Evolutionary conservation across 1,140 invertebrate genomes (phyloP), one percentile per base, ranked within the genome.

Genomic region (Caenorhabditis latens): DNA sequence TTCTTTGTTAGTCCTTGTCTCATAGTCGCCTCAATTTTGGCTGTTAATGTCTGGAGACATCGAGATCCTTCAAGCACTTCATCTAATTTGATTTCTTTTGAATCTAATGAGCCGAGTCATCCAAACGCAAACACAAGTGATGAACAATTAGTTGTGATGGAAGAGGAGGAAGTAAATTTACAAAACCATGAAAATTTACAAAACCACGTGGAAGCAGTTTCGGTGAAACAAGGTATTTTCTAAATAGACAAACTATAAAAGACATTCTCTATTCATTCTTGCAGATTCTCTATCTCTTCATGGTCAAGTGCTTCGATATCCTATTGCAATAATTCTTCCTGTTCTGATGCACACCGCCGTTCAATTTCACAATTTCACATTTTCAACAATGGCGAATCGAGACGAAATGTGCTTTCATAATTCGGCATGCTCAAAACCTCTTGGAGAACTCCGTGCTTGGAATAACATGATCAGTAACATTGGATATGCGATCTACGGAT

Each of bases 391-490:
- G 71, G 71, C 46, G 1, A 79, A 79, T 50, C 71, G 71, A 7
- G 55, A 84, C 19, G 83, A 84, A 42, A 61, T 84, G 83, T 84
- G 83, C 21, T 84, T 84, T 32, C 83, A 84, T 40, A 84, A 84
- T 42, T 11, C 58, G 16, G 83, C 83, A 1, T 84, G 83, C 24
- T 21, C 83, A 11, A 24, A 19, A 48, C 55, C 55, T 11, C 50
- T 40, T 7, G 58, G 58, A 48, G 83, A 65, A 42, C 46, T 84
- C 42, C 83, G 83, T 8, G 40, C 83, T 11, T 84, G 55, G 55
- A 84, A 84, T 14, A 58, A 84, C 24, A 84, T 84, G 11, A 84
- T 84, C 32, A 84, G 53, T 46, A 84, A 84, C 50, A 58, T 84
- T 16, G 83, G 83, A 61, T 84, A 84, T 63, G 55, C 83, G 7